Conservation (phyloP, 2,113 vertebrate species). For the Onychostoma macrolepis region DNA sequence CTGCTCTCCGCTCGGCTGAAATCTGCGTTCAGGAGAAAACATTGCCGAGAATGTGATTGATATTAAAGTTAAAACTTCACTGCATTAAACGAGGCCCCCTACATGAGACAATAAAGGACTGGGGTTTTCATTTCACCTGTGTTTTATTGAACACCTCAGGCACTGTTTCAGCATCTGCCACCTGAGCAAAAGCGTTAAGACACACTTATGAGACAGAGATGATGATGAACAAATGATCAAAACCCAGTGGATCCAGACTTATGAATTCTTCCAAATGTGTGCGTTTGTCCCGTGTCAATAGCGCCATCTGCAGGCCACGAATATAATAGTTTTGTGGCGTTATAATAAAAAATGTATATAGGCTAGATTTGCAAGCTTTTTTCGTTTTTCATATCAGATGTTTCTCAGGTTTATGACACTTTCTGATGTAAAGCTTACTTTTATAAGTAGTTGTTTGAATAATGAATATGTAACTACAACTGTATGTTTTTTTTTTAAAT, state of each 20-base stretch:
- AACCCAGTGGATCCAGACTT: not conserved
- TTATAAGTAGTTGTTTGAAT: not conserved
- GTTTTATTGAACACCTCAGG: not conserved
- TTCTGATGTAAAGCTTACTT: not conserved
- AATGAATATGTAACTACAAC: not conserved
- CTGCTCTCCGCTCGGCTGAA: not conserved
- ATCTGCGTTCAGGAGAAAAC: not conserved
- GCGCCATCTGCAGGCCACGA: slow-evolving; percentile 5
- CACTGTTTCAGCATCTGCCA: not conserved
- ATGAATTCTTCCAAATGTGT: not conserved
- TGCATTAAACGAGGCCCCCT: not conserved
- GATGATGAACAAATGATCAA: not conserved
- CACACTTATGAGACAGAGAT: not conserved
- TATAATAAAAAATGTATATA: not conserved
- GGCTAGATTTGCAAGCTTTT: not conserved
- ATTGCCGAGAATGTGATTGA: not conserved
- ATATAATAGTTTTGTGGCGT: not conserved
- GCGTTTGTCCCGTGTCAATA: not conserved
- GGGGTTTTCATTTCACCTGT: not conserved
- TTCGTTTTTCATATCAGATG: not conserved
- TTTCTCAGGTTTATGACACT: not conserved
- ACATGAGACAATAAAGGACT: not conserved
- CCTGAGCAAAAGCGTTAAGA: not conserved
- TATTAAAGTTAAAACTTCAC: not conserved
- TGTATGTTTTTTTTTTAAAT: not conserved